phyloP scores from a whole-genome alignment of 2,888 invertebrate genomes.

The Trachelus troglodyta region DNA sequence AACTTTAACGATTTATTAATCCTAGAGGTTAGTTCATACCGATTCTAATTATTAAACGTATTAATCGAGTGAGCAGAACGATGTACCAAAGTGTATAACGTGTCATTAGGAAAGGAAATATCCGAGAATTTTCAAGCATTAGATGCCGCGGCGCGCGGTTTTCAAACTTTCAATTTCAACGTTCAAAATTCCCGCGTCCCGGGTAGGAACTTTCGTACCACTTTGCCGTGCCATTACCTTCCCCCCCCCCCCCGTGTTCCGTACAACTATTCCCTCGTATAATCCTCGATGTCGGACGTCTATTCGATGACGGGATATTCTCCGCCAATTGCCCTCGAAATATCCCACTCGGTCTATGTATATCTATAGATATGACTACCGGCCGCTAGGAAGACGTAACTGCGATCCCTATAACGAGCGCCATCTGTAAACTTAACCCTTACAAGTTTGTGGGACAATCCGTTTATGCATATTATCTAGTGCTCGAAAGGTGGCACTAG shows the following conservation, averaged over 20 bases:
- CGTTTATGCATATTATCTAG: slow-evolving; percentile 63
- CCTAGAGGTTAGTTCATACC: background rate
- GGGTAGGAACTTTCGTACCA: background rate
- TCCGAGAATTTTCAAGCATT: background rate
- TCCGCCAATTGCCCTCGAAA: background rate
- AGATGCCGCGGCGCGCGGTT: background rate
- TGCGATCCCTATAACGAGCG: slow-evolving; percentile 37
- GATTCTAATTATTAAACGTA: background rate
- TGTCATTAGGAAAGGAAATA: background rate
- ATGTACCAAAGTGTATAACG: background rate
- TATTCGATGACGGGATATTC: background rate
- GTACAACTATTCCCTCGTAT: background rate
- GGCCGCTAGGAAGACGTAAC: background rate
- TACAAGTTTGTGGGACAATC: slow-evolving; percentile 66
- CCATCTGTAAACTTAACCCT: slow-evolving; percentile 63
- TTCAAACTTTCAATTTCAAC: background rate
- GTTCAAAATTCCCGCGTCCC: background rate
- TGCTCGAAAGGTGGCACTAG: slow-evolving; percentile 48
- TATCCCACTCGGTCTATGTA: background rate
- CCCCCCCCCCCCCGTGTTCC: background rate
- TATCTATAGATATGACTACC: background rate
- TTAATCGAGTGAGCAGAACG: background rate
- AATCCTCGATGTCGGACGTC: background rate
- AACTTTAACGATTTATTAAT: background rate
- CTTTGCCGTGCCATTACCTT: background rate